phyloP scores from a whole-genome alignment of 23 tunicate species.

The Styela plicata region DNA sequence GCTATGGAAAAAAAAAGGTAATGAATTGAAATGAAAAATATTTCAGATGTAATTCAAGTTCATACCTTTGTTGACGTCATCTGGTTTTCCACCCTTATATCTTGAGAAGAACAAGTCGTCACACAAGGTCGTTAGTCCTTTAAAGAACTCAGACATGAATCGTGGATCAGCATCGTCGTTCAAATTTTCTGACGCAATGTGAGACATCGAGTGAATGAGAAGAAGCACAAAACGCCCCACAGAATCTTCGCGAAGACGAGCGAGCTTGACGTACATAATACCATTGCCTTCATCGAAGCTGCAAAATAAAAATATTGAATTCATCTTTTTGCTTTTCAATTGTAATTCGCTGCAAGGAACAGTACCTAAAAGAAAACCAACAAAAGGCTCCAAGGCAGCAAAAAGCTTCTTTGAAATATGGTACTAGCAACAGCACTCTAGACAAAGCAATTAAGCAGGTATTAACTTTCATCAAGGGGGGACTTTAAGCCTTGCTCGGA shows the following conservation, averaged over 20 bases:
- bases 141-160: conserved; percentile 77
- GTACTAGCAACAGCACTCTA: no score
- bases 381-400: no score
- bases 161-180: conserved; percentile 36
- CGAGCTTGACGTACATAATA: conserved; percentile 73
- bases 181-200: conserved; percentile 50
- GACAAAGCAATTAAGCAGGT: no score
- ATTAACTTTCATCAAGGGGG: no score
- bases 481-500: no score
- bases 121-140: conserved; percentile 79
- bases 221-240: conserved; percentile 77
- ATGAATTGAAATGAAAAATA: neutral
- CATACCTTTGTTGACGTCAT: conserved; percentile 19
- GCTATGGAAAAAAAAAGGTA: no score
- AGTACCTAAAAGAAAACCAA: no score
- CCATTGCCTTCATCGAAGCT: conserved; percentile 92
- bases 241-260: conserved; percentile 63
- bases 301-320: neutral
- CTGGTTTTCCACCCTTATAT: conserved; percentile 28
- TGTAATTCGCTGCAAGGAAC: no score
- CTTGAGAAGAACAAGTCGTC: conserved; percentile 95
- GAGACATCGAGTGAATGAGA: conserved; percentile 82
- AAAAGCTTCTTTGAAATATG: no score
- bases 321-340: no score
- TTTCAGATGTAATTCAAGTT: neutral